These are phyloP conservation scores for Encarsia formosa DNA, from an alignment of 2,888 invertebrate genomes.

Conservation along the genomic window DNA sequence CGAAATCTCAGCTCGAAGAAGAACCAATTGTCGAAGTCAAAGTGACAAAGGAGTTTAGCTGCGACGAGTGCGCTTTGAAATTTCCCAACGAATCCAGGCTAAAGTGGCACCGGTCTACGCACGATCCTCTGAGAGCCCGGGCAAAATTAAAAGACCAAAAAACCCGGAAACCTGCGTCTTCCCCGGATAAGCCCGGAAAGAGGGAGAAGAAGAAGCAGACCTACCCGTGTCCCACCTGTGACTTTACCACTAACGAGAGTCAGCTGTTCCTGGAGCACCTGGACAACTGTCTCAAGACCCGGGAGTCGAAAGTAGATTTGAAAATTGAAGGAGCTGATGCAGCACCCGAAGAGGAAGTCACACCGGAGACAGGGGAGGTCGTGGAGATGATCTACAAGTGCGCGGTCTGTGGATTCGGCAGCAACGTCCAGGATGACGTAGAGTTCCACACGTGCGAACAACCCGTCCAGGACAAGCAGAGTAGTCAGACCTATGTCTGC, in stretches of 20 bases:
- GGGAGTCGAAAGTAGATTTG: neutral
- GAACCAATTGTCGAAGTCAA: neutral
- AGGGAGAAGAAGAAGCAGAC: slow-evolving; percentile 7
- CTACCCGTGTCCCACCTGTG: slow-evolving; percentile 20
- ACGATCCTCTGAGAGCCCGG: slow-evolving; percentile 6
- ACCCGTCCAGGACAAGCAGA: neutral
- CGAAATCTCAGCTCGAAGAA: slow-evolving; percentile 12
- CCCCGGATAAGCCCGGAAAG: neutral
- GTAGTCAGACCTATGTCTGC: slow-evolving; percentile 17
- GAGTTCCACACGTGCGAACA: slow-evolving; percentile 25
- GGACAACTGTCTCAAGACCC: neutral
- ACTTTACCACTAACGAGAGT: slow-evolving; percentile 11
- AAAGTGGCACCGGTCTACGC: slow-evolving; percentile 11
- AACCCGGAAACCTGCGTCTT: neutral
- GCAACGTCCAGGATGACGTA: slow-evolving; percentile 21
- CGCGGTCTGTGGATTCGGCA: slow-evolving; percentile 22
- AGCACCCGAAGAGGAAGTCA: neutral
- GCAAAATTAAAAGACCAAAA: neutral
- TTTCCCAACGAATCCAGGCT: slow-evolving; percentile 33
- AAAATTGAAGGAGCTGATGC: neutral
- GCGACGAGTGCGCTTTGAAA: slow-evolving; percentile 38
- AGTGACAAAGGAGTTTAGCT: slow-evolving; percentile 22
- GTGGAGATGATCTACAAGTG: slow-evolving; percentile 10
- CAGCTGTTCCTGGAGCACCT: slow-evolving; percentile 10
- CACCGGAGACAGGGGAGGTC: neutral